Conservation (phyloP, 2,888 invertebrate genomes). For the Nomada flava region DNA sequence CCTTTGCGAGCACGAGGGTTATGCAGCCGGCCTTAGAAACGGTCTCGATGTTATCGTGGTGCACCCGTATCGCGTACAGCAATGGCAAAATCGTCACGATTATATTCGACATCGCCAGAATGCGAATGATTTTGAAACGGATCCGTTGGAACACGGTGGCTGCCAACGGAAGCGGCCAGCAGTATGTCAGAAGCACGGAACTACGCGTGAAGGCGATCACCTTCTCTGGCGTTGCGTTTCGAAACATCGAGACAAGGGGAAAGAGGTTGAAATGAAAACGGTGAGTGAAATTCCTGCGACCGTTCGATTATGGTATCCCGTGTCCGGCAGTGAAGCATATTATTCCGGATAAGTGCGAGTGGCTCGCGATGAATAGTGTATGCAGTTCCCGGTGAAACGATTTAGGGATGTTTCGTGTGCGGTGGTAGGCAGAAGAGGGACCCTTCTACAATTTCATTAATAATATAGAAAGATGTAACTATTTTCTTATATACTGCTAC, state of each 20-base stretch:
- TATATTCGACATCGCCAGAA: slow-evolving; percentile 23
- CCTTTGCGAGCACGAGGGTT: slow-evolving; percentile 10
- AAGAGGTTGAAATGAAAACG: not conserved
- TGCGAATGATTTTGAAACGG: slow-evolving; percentile 42
- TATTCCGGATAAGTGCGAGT: no score
- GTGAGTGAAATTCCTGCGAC: not conserved
- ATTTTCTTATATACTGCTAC: not conserved
- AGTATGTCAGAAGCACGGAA: slow-evolving; percentile 35
- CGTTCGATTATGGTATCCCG: not conserved
- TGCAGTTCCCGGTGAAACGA: no score
- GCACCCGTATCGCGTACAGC: slow-evolving; percentile 36
- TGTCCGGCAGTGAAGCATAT: not conserved
- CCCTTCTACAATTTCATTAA: not conserved
- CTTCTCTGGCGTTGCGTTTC: slow-evolving; percentile 33
- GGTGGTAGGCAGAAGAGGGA: not conserved
- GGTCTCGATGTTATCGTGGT: slow-evolving; percentile 22
- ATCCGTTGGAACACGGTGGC: slow-evolving; percentile 37
- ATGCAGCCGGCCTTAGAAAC: slow-evolving; percentile 35
- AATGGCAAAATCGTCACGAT: slow-evolving; percentile 35
- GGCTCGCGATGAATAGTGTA: no score
- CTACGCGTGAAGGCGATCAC: slow-evolving; percentile 46
- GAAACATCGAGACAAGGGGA: slow-evolving; percentile 2
- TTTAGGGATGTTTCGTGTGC: no score
- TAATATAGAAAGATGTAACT: not conserved
- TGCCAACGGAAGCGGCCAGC: slow-evolving; percentile 56